Base-by-base conservation (phyloP, 2,113 vertebrate species). In the Dipodomys ordii region DNA sequence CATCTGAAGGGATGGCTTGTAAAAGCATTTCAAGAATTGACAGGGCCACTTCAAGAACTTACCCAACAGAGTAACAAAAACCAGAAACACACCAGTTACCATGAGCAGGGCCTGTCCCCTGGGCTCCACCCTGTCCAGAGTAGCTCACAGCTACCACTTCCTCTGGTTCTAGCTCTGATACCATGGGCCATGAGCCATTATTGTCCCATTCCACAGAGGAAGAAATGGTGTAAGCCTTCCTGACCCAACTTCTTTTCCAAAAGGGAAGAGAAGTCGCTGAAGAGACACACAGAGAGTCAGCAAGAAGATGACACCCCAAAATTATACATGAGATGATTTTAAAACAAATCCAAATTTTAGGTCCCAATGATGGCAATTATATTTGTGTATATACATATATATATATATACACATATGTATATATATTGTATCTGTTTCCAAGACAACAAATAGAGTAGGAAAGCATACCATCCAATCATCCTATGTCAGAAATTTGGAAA, bases 371-470 rank as follows among this genome's bases (percentile, higher is more conserved):
- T 88, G 77, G 81, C 96, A 98, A 80, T 20, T 85, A 68, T 60
- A 68, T 84, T 71, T 35, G 53, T 57, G 53, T 49, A 49, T 49
- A 49, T 49, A 49, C 12, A 49, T 49, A 49, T 49, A 49, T 49
- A 49, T 49, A 49, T 49, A 49, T 49, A 67, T 67, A 27, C 6
- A 28, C 25, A 28, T 28, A 28, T 67, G 4, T 23, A 9, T 73
- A 82, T 5, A 39, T 28, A 62, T 30, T 96, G 77, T 85, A 92
- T 95, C 94, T 97, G 83, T 93, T 95, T 80, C 74, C 83, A 94
- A 94, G 86, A 92, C 95, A 97, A 95, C 78, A 94, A 96, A 96
- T 67, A 69, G 28, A 68, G 28, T 64, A 32, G 46, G 53, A 20
- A 93, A 82, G 6, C 22, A 32, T 1, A 92, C 72, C 53, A 79